Evolutionary conservation across 1,140 invertebrate species (phyloP).

Genomic region (Mercenaria mercenaria): DNA sequence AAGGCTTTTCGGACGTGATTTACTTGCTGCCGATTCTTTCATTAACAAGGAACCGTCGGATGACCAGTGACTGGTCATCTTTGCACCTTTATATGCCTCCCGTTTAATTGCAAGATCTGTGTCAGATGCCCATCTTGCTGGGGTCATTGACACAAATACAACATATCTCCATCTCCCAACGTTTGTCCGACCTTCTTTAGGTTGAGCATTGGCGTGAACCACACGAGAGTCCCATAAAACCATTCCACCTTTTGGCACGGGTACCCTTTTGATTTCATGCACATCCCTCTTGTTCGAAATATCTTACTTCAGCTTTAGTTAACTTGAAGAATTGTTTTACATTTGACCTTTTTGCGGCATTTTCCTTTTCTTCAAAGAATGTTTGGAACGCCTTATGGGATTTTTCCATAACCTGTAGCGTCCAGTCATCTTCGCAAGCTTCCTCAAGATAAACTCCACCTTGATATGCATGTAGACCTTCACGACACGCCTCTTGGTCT

Average conservation of each 20-base stretch:
- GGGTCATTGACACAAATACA: constrained; percentile 64
- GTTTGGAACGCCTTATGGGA: constrained; percentile 66
- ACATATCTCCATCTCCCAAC: constrained; percentile 66
- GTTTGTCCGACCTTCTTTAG: constrained; percentile 44
- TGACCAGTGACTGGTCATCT: constrained; percentile 67
- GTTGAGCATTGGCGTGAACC: constrained; percentile 70
- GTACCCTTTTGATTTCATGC: constrained; percentile 47
- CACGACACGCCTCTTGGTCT: neutral
- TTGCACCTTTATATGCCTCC: constrained; percentile 49
- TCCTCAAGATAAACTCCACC: constrained; percentile 73
- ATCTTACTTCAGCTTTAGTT: constrained; percentile 47
- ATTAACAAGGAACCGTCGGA: too few relatives aligned
- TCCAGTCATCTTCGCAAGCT: constrained; percentile 73
- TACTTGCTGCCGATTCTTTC: constrained; percentile 46
- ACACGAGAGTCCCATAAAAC: constrained; percentile 75
- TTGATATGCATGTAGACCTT: constrained; percentile 75
- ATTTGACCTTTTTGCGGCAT: constrained; percentile 12
- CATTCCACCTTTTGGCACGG: constrained; percentile 74
- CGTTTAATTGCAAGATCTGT: constrained; percentile 10
- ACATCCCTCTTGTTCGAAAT: constrained; percentile 67
- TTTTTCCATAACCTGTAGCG: constrained; percentile 71
- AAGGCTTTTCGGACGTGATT: constrained; percentile 39
- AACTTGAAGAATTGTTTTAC: constrained; percentile 56
- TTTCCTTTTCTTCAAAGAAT: constrained; percentile 60
- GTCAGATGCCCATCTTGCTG: constrained; percentile 64